Evolutionary conservation across 2,797 vertebrate genomes (phyloP), one percentile per base, ranked within the genome.

Genomic region (Tenualosa ilisha): DNA sequence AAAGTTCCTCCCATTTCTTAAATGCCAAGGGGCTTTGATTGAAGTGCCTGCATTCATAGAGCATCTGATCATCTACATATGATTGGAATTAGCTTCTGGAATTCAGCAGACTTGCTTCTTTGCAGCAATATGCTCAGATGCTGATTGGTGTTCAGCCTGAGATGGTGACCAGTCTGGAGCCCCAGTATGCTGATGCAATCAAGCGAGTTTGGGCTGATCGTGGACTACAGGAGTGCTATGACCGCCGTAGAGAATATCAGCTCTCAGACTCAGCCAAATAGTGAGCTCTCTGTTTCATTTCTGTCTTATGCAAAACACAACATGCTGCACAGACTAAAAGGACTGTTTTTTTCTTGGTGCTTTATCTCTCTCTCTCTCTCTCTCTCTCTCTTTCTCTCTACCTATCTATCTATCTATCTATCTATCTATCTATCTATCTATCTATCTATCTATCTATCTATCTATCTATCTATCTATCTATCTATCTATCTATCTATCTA

Each of bases 181-280:
- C 83, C 84, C 94, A 93, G 90, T 93, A 97, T 87, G 91, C 88
- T 24, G 94, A 96, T 5, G 96, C 96, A 90, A 96, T 97, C 84
- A 96, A 89, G 88, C 92, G 90, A 59, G 92, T 98, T 63, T 98
- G 97, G 96, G 93, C 89, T 75, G 97, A 98, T 87, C 90, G 92
- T 0, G 95, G 96, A 0, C 91, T 97, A 91, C 96, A 97, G 92
- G 92, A 93, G 75, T 97, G 96, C 88, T 97, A 96, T 0, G 93
- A 96, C 4, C 94, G 97, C 83, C 89, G 93, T 87, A 94, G 96
- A 89, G 96, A 98, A 84, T 97, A 95, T 88, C 96, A 99, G 89
- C 88, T 98, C 83, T 97, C 96, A 1, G 96, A 97, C 90, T 97
- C 97, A 0, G 92, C 96, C 88, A 97, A 97, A 93, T 97, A 98